Evolutionary conservation across 2,888 invertebrate species (phyloP).

Genomic region (Carabus problematicus): DNA sequence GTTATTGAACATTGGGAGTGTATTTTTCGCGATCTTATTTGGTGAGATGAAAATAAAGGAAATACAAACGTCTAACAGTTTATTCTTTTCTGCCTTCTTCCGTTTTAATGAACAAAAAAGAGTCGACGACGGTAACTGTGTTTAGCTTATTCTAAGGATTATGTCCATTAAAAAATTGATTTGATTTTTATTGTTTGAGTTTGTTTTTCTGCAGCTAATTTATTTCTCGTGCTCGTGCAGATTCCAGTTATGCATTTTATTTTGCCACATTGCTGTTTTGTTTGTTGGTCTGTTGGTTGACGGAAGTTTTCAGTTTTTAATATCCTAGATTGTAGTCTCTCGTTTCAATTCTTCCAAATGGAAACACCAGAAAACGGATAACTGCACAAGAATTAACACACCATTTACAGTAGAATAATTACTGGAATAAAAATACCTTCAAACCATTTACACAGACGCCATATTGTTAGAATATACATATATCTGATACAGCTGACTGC

Average conservation of each 20-base stretch:
- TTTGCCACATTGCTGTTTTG: constrained; percentile 12
- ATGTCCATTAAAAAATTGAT: constrained; percentile 33
- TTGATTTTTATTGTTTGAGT: constrained; percentile 39
- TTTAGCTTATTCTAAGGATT: constrained; percentile 25
- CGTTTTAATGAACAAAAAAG: constrained; percentile 31
- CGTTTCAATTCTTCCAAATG: not conserved
- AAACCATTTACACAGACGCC: too few species aligned
- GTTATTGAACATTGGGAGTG: constrained; percentile 12
- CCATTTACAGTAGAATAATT: too few species aligned
- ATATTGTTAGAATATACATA: too few species aligned
- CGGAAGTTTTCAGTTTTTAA: not conserved
- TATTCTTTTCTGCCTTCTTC: constrained; percentile 20
- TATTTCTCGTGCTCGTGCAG: constrained; percentile 21
- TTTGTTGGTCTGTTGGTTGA: constrained; percentile 16
- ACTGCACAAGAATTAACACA: too few species aligned
- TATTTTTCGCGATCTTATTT: constrained; percentile 26
- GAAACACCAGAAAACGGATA: not conserved
- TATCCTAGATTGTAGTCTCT: not conserved
- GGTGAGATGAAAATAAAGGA: constrained; percentile 22
- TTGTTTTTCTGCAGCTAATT: constrained; percentile 28
- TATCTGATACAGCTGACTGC: too few species aligned
- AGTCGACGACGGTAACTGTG: constrained; percentile 28
- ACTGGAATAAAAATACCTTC: too few species aligned
- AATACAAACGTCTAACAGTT: constrained; percentile 28
- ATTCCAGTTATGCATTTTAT: constrained; percentile 29